Base-by-base conservation (phyloP, 2,888 invertebrate species). In the Allolobophora icterica region DNA sequence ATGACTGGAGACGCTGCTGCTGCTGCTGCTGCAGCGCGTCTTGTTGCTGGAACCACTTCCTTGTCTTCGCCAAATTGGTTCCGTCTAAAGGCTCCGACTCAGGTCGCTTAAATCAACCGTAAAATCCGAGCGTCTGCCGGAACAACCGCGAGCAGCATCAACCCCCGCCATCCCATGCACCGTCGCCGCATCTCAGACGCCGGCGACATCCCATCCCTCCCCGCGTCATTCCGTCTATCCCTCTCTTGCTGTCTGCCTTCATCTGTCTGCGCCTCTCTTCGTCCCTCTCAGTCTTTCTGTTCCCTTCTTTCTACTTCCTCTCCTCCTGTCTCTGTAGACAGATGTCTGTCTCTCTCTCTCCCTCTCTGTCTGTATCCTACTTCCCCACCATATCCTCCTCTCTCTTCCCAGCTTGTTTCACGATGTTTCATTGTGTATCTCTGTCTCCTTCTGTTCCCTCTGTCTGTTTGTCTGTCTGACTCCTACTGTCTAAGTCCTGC, bases 61-160 rank as follows among this genome's bases (percentile, higher is more conserved):
- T 52, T 52, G 52, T 52, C 52, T 52, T 52, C 24, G 52, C 52
- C 11, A 71, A 71, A 71, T 71, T 71, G 71, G 71, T 71, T 71
- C 71, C n/a, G n/a, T 71, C 30, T 1, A 30, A 71, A n/a, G 71
- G 71, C 30, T 11, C 1, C 71, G 71, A n/a, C 71, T 71, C 30
- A n/a, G 71, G 71, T n/a, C 71, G n/a, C 71, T 30, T 71, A 71
- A n/a, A 71, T 71, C 71, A 71, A 71, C 71, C 71, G 71, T 71
- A 71, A 71, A 71, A 71, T 71, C 71, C 71, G 8, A 17, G 52
- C 52, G 2, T 21, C 52, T 24, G 52, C 24, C 21, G 52, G 24
- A 52, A 4, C 52, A 52, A 6, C 24, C 52, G 21, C 52, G 11
- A 71, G 71, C 21, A 5, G 24, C 71, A 13, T 71, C 71, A 71